Evolutionary conservation across 2,113 vertebrate genomes (phyloP).

Genomic region (Laterallus jamaicensis): DNA sequence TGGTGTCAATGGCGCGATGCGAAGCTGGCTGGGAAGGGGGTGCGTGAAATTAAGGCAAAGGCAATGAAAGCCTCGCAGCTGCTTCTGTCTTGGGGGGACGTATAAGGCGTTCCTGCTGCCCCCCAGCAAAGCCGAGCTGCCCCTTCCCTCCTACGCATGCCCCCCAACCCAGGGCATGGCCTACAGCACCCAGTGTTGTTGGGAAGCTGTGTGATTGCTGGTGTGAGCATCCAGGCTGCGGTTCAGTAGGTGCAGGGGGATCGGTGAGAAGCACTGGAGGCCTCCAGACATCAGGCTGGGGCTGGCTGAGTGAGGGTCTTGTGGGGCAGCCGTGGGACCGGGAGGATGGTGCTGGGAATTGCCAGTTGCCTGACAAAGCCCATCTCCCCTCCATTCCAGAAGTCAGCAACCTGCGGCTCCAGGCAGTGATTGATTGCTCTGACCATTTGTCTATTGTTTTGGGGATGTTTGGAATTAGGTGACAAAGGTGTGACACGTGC

Average conservation of each 20-base stretch:
- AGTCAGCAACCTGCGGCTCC: no score
- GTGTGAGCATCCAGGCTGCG: not conserved
- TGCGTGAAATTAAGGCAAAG: no score
- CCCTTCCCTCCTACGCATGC: rapidly evolving
- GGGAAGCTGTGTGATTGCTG: not conserved
- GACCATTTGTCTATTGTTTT: rapidly evolving
- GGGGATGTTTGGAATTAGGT: not conserved
- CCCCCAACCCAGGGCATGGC: rapidly evolving
- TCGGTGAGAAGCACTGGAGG: no score
- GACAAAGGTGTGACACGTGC: rapidly evolving
- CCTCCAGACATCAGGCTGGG: rapidly evolving
- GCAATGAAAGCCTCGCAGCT: not conserved
- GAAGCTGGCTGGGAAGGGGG: no score
- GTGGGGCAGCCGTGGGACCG: rapidly evolving
- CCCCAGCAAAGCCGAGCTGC: rapidly evolving
- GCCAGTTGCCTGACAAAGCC: not conserved
- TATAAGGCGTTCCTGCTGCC: not conserved
- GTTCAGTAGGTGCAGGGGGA: no score
- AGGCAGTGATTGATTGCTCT: not conserved
- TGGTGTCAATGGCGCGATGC: no score
- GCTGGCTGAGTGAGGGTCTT: rapidly evolving
- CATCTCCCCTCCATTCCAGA: rapidly evolving
- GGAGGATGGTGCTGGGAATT: rapidly evolving
- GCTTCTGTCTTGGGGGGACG: no score
- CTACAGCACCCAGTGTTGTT: rapidly evolving